A percentile compares a stretch with the other conserved stretches of the same genome.
phyloP scores from a whole-genome alignment of 2,888 invertebrate genomes.

The Auanema sp. region DNA sequence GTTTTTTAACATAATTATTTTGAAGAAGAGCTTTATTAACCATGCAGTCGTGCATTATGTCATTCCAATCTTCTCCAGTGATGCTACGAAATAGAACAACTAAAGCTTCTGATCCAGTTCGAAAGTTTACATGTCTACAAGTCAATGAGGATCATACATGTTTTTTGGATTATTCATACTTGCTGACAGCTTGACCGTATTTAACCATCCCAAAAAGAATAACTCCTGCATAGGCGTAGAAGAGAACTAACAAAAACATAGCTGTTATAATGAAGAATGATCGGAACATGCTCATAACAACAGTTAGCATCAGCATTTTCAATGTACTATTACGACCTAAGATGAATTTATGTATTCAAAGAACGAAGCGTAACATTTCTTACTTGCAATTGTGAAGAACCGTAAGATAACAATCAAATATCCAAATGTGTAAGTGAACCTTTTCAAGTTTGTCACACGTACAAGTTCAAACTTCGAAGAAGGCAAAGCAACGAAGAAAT shows the following conservation, averaged over 20 bases:
- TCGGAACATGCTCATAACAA: conserved; percentile 98
- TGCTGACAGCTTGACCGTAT: conserved; percentile 89
- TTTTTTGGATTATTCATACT: conserved; percentile 29
- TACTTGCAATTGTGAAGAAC: conserved; percentile 97
- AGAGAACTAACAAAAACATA: conserved; percentile 81
- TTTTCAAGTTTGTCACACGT: conserved; percentile 69
- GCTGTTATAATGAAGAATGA: conserved; percentile 97
- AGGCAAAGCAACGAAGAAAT: conserved; percentile 58
- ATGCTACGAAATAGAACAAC: conserved; percentile 97
- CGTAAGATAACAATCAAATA: conserved; percentile 95
- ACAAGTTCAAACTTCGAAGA: conserved; percentile 33
- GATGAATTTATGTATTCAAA: background rate
- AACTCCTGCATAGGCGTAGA: conserved; percentile 96
- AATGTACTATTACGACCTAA: conserved; percentile 75
- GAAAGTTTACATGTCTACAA: conserved; percentile 84
- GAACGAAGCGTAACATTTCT: conserved; percentile 6
- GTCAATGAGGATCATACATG: background rate
- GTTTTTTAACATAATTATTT: background rate
- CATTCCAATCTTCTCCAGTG: conserved; percentile 99
- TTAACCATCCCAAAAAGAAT: conserved; percentile 98
- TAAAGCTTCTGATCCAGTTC: conserved; percentile 87
- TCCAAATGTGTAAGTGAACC: conserved; percentile 91
- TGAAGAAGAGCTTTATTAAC: conserved; percentile 73
- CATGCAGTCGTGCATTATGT: conserved; percentile 99
- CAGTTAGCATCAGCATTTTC: conserved; percentile 99